Conservation (phyloP, 1,140 invertebrate genomes). For the Dendroctonus valens region DNA sequence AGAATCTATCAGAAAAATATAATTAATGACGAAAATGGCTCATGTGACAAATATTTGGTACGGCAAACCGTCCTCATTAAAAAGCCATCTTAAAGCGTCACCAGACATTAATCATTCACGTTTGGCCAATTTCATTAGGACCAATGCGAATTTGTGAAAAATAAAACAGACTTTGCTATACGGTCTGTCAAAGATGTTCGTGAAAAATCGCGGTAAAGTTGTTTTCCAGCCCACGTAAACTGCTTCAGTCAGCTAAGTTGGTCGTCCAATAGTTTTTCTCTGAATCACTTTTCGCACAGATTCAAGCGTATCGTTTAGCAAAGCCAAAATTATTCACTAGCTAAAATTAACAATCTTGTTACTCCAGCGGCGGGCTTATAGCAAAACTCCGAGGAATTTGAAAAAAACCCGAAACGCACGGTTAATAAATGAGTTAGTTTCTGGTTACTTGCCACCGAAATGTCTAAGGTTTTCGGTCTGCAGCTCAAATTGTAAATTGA, state of each 20-base stretch:
- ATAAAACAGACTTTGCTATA: neutral
- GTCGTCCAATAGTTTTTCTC: slow-evolving; percentile 19
- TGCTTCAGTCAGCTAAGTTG: neutral
- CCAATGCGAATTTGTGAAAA: neutral
- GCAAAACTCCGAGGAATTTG: neutral
- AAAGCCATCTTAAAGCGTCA: neutral
- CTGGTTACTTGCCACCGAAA: too few relatives aligned
- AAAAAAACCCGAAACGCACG: neutral
- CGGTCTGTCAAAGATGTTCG: neutral
- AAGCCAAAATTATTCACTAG: slow-evolving; percentile 14
- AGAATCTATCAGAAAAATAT: neutral
- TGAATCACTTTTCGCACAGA: slow-evolving; percentile 5
- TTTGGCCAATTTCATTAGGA: neutral
- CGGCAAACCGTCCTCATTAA: neutral
- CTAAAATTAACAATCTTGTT: slow-evolving; percentile 13
- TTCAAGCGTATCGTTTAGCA: slow-evolving; percentile 11
- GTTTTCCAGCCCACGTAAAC: slow-evolving; percentile 1
- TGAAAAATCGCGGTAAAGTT: neutral
- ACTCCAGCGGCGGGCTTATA: slow-evolving; percentile 6
- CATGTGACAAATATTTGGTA: neutral
- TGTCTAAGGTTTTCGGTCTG: too few relatives aligned
- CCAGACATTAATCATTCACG: neutral
- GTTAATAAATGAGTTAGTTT: too few relatives aligned
- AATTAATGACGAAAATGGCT: neutral
- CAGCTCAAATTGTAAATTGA: too few relatives aligned